Base-by-base conservation (phyloP, 2,113 vertebrate species). In the Hirundichthys speculiger region DNA sequence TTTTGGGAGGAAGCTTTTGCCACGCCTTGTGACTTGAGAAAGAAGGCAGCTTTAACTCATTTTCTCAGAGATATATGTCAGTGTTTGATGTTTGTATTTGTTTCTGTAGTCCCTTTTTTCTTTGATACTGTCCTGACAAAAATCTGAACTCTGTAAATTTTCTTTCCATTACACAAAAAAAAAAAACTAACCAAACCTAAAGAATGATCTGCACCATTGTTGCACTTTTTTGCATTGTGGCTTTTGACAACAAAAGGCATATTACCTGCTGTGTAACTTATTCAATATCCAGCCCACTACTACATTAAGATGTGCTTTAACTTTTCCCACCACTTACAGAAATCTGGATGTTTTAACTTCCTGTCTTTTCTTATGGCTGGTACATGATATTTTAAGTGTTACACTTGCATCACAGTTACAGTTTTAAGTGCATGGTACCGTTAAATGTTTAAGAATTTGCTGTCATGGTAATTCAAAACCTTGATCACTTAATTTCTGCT, bases 251-350 rank as follows among this genome's bases (percentile, higher is more conserved):
- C 61, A 80, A 83, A 81, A 89, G 86, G 80, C 75, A 85, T 91
- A 87, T 80, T 93, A 90, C 86, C 88, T 93, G 87, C 92, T 91
- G 86, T 90, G 86, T 90, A 92, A 92, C 84, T 91, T 93, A 92
- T 92, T 92, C 83, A 87, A 61, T 75, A 87, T 90, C 86, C 79
- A 86, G 85, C 87, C 87, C 78, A 87, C 77, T 80, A 92, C 73
- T 85, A 80, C 86, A 73, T 73, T 75, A 70, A 82, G 64, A 80
- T 83, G 80, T 86, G 83, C 86, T 81, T 86, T 76, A 86, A 79
- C 60, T n/a, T 77, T 78, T 50, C 57, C 79, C 76, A 84, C 51
- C 76, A 78, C 66, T 80, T 59, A 71, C 66, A 69, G 67, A 90
- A 71, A 80, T 69, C 61, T 86, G 81, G 81, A 82, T 64, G 69